phyloP scores from a whole-genome alignment of 2,888 invertebrate genomes.

The Lapara coniferarum region DNA sequence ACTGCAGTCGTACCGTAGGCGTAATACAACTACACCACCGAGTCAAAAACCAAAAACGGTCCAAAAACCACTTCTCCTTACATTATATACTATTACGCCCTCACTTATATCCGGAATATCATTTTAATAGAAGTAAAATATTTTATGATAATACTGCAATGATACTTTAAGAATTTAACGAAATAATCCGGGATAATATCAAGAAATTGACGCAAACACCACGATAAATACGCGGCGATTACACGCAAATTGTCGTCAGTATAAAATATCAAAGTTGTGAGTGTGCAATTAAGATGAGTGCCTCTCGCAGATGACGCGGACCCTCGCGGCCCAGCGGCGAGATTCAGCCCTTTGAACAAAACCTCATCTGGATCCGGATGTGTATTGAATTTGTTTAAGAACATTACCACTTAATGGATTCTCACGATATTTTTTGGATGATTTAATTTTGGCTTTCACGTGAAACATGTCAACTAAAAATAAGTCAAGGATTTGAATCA shows the following conservation, averaged over 20 bases:
- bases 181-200: not conserved
- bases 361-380: constrained; percentile 22
- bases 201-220: not conserved
- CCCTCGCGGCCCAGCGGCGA: constrained; percentile 23
- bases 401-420: not conserved
- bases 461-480: too few relatives aligned
- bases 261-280: constrained; percentile 41
- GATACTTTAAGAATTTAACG: not conserved
- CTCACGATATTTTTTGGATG: not conserved
- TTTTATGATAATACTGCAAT: not conserved
- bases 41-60: too few relatives aligned
- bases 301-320: constrained; percentile 34
- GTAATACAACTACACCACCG: too few relatives aligned
- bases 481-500: too few relatives aligned
- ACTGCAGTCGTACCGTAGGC: too few relatives aligned
- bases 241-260: constrained; percentile 32
- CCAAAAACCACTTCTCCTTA: too few relatives aligned
- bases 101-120: too few relatives aligned
- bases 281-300: constrained; percentile 41
- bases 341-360: constrained; percentile 18
- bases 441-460: not conserved
- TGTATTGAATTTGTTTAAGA: constrained; percentile 18
- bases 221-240: constrained; percentile 21
- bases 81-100: too few relatives aligned
- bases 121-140: too few relatives aligned